Evolutionary conservation across 92 coral and sea anemone genomes (phyloP).

Genomic region (Galaxea fascicularis): DNA sequence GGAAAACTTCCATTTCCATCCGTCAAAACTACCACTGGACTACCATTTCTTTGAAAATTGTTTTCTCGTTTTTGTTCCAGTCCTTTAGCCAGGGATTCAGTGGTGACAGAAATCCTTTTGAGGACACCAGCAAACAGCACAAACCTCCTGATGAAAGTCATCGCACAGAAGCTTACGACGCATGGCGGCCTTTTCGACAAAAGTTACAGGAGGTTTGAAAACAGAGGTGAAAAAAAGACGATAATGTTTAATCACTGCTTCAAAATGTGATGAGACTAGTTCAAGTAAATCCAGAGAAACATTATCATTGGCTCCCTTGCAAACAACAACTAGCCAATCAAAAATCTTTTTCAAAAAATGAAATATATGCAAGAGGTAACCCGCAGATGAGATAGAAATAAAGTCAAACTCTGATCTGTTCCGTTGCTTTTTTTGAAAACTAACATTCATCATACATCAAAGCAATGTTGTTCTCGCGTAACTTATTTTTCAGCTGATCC

Average conservation of each 20-base stretch:
- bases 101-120: slow-evolving; percentile 66
- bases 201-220: slow-evolving; percentile 56
- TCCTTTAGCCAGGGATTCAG: slow-evolving; percentile 51
- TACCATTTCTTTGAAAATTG: no score
- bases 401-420: not conserved
- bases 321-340: not conserved
- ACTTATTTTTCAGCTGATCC: slow-evolving; percentile 51
- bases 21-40: no score
- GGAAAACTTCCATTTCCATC: no score
- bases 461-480: not conserved
- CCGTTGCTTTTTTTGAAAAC: not conserved
- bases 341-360: no score
- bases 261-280: no score
- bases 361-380: not conserved
- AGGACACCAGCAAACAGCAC: slow-evolving; percentile 77
- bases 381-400: not conserved
- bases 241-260: no score
- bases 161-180: slow-evolving; percentile 38
- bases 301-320: not conserved
- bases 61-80: not conserved
- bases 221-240: slow-evolving; percentile 62
- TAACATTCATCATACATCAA: not conserved
- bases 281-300: no score
- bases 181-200: slow-evolving; percentile 46
- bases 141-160: slow-evolving; percentile 27